Base-by-base conservation (phyloP, 2,797 vertebrate species). In the Danio jaintianensis region DNA sequence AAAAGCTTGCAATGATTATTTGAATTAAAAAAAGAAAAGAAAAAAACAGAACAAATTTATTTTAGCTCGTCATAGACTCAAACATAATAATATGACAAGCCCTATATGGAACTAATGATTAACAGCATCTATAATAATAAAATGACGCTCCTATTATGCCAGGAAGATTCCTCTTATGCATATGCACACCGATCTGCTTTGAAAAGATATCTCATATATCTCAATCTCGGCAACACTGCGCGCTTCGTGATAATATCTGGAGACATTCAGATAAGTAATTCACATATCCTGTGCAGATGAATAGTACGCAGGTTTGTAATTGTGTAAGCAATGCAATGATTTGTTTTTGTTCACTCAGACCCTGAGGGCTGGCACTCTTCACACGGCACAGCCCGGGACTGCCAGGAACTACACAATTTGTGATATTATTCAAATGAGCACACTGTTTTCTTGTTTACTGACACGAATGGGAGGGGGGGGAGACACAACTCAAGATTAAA, bases 391-490 rank as follows among this genome's bases (percentile, higher is more conserved):
- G 68, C 64, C 72, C 77, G 85, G 68, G 83, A 83, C 85, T 75
- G 88, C 13, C 83, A 83, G 36, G 81, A 76, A 88, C 88, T 84
- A 86, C 78, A 11, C 81, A 81, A 79, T 91, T 92, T 92, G 90
- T 90, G 89, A 90, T 91, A 91, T 91, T 88, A 93, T 91, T 92
- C 87, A 92, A 92, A 93, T 89, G 88, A 90, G 88, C 87, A 83
- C 85, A 88, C 85, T 81, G 47, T 90, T 90, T 89, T 88, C 89
- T 89, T 92, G 91, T 90, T 89, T 92, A 89, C 88, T 22, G 84
- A 87, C 86, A 88, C 83, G 86, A 90, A 90, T 84, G 82, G 86
- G 56, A 81, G 85, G 86, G 84, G 42, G 11, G 67, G 85, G 86
- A 84, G 43, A 7, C 45, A 74, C 82, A 87, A 90, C 81, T 69